Evolutionary conservation across 2,113 vertebrate species (phyloP).

Genomic region (Crypturellus undulatus): DNA sequence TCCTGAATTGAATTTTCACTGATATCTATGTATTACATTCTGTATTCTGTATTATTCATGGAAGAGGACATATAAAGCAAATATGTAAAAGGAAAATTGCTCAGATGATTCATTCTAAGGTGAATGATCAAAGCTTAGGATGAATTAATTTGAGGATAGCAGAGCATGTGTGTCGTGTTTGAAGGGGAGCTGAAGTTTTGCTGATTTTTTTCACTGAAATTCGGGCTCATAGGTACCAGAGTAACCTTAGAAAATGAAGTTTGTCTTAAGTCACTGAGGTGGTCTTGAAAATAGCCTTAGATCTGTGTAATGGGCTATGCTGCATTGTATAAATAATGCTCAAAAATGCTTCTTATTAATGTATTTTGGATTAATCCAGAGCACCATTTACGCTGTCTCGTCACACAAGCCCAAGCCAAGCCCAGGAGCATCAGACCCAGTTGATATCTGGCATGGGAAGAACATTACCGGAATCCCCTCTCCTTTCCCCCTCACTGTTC

Average conservation of each 20-base stretch:
- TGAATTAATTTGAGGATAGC: neutral
- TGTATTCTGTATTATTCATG: neutral
- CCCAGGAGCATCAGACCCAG: neutral
- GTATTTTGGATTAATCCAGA: neutral
- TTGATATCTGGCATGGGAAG: neutral
- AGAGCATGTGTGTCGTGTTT: neutral
- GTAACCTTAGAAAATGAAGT: neutral
- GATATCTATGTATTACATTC: neutral
- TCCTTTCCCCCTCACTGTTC: rapidly evolving
- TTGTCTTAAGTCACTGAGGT: neutral
- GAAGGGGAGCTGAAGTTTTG: neutral
- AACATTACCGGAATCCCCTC: neutral
- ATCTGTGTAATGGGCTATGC: neutral
- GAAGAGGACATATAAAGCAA: neutral
- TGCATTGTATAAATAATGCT: neutral
- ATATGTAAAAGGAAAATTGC: neutral
- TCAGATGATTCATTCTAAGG: neutral
- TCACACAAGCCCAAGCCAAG: neutral
- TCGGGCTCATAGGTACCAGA: neutral
- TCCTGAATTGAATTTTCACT: neutral
- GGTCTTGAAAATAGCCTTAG: neutral
- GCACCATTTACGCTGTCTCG: neutral
- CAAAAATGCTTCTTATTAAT: neutral
- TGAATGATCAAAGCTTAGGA: neutral
- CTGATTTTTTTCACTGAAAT: neutral